Conservation (phyloP, 2,888 invertebrate genomes). For the Andrena minutula region DNA sequence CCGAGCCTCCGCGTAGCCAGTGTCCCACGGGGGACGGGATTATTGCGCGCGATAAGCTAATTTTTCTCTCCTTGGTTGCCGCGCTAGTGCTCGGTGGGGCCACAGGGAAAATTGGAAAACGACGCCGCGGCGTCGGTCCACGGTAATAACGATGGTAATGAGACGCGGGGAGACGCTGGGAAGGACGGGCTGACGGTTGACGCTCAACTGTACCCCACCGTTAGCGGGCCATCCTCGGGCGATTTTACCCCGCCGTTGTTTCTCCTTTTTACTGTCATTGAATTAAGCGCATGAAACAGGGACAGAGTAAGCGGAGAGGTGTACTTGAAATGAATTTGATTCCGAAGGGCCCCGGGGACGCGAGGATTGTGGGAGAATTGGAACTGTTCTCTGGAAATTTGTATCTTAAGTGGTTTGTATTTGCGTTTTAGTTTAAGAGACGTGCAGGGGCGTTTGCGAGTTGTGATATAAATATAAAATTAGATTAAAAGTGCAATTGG, state of each 20-base stretch:
- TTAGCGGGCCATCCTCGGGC: neutral
- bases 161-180: constrained; percentile 36
- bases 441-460: neutral
- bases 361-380: too few species aligned
- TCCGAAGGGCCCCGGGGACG: too few species aligned
- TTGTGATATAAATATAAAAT: constrained; percentile 18
- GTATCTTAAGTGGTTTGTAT: too few species aligned
- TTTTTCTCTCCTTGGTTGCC: constrained; percentile 67
- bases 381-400: too few species aligned
- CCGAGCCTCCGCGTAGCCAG: constrained; percentile 50
- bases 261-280: neutral
- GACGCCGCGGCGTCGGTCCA: constrained; percentile 34
- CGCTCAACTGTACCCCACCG: neutral
- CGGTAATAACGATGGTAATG: constrained; percentile 72
- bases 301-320: too few species aligned
- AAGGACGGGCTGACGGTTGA: neutral
- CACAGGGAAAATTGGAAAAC: constrained; percentile 68
- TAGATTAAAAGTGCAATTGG: constrained; percentile 17
- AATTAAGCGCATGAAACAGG: neutral
- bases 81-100: constrained; percentile 9
- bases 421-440: too few species aligned
- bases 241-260: neutral
- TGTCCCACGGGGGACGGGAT: constrained; percentile 76
- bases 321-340: neutral
- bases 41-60: constrained; percentile 80